A percentile compares a stretch with the other conserved stretches of the same genome.
Evolutionary conservation across 2,797 vertebrate genomes (phyloP).

Genomic region (Phalloptychus januarius): DNA sequence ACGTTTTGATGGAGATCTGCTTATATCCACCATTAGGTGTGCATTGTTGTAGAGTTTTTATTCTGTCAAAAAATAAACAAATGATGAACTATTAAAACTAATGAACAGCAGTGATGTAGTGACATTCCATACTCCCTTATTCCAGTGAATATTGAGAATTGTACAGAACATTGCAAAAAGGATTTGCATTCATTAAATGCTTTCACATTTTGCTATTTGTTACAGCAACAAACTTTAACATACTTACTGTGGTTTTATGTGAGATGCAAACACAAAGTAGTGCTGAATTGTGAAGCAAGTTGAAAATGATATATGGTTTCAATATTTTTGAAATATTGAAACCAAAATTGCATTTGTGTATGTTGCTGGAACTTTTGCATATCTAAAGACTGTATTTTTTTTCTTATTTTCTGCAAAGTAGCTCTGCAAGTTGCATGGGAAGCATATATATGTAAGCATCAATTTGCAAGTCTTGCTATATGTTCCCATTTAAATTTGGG

Average conservation of each 20-base stretch:
- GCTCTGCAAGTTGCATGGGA: background rate
- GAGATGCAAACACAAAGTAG: background rate
- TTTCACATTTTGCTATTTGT: background rate
- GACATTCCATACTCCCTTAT: background rate
- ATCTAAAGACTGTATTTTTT: background rate
- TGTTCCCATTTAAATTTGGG: background rate
- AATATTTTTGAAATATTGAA: no score
- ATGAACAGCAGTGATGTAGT: background rate
- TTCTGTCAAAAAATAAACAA: background rate
- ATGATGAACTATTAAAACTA: background rate
- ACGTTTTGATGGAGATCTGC: slow-evolving; percentile 19
- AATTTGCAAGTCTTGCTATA: background rate
- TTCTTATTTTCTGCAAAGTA: background rate
- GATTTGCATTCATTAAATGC: background rate
- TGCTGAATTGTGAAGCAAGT: background rate
- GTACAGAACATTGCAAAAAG: background rate
- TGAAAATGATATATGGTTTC: background rate
- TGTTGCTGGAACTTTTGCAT: background rate
- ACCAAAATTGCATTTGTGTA: no score
- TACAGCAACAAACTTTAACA: background rate
- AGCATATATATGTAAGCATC: background rate
- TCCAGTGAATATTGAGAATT: background rate
- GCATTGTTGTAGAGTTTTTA: background rate
- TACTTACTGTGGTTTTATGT: background rate
- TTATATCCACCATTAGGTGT: background rate